Evolutionary conservation across 2,797 vertebrate genomes (phyloP).

Genomic region (Morelia viridis): DNA sequence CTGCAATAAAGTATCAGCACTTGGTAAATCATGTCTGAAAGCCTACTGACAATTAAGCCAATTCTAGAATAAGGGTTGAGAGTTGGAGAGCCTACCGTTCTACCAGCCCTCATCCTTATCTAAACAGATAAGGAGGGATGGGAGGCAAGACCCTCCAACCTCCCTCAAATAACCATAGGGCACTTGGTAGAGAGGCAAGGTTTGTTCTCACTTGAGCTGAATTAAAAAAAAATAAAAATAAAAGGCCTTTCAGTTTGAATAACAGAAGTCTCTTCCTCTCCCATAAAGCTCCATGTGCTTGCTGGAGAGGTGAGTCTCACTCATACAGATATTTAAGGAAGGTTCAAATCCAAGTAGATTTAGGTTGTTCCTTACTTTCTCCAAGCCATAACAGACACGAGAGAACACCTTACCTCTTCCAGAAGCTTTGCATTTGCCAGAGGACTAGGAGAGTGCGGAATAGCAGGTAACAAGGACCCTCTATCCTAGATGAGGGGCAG

Average conservation of each 20-base stretch:
- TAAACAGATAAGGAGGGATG: background rate
- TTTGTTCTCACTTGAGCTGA: background rate
- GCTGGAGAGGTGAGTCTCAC: background rate
- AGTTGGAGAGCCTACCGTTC: background rate
- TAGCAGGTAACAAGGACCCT: background rate
- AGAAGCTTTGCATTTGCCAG: background rate
- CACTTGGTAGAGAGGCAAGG: background rate
- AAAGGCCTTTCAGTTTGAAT: background rate
- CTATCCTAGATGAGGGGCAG: background rate
- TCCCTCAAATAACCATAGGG: background rate
- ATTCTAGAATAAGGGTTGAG: background rate
- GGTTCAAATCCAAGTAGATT: background rate
- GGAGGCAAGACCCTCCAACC: background rate
- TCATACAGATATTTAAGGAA: background rate
- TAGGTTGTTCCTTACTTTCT: background rate
- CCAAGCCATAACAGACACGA: background rate
- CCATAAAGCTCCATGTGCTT: background rate
- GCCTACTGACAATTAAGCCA: background rate
- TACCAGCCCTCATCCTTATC: background rate
- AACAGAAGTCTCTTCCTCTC: background rate
- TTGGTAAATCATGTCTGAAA: background rate
- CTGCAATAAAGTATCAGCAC: background rate
- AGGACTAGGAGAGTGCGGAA: background rate
- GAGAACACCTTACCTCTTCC: background rate
- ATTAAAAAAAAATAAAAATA: background rate